Conservation (phyloP, 2,797 vertebrate species). For the Kryptolebias ocellatus region DNA sequence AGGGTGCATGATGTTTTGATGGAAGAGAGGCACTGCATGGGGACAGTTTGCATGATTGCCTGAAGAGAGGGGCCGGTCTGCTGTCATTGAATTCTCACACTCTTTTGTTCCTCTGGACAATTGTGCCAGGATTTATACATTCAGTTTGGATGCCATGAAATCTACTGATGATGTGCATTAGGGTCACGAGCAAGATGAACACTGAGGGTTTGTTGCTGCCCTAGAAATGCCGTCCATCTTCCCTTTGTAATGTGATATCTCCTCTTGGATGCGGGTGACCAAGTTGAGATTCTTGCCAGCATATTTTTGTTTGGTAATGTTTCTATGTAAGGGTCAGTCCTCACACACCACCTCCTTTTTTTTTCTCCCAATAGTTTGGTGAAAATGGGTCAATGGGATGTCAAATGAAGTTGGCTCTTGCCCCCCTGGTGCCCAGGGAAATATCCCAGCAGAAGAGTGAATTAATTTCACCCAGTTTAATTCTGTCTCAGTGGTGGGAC, state of each 20-base stretch:
- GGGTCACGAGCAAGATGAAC: slow-evolving; percentile 3
- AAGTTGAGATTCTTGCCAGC: background rate
- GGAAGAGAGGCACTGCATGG: slow-evolving; percentile 36
- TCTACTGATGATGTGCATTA: slow-evolving; percentile 17
- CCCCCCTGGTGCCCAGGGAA: slow-evolving; percentile 80
- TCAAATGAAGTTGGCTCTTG: slow-evolving; percentile 84
- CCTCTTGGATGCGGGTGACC: background rate
- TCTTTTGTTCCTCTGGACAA: slow-evolving; percentile 35
- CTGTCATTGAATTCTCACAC: slow-evolving; percentile 49
- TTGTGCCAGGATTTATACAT: slow-evolving; percentile 39
- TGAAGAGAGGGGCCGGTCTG: slow-evolving; percentile 44
- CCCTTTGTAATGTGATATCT: background rate
- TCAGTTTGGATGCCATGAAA: slow-evolving; percentile 37
- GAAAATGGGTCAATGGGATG: slow-evolving; percentile 84
- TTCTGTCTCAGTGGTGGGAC: slow-evolving; percentile 74
- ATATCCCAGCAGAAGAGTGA: slow-evolving; percentile 81
- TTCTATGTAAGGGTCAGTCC: slow-evolving; percentile 36
- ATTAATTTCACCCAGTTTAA: slow-evolving; percentile 84
- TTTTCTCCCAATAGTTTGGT: slow-evolving; percentile 71
- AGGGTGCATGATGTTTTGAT: slow-evolving; percentile 35
- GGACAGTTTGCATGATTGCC: slow-evolving; percentile 60
- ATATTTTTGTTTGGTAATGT: slow-evolving; percentile 33
- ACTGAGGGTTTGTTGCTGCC: slow-evolving; percentile 7
- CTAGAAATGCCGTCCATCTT: slow-evolving; percentile 5
- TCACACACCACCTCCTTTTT: slow-evolving; percentile 54